Percentiles rank a stretch among this genome's conserved stretches.
These are phyloP conservation scores for Excalfactoria chinensis DNA, from an alignment of 2,113 vertebrate genomes.

Conservation along the genomic window DNA sequence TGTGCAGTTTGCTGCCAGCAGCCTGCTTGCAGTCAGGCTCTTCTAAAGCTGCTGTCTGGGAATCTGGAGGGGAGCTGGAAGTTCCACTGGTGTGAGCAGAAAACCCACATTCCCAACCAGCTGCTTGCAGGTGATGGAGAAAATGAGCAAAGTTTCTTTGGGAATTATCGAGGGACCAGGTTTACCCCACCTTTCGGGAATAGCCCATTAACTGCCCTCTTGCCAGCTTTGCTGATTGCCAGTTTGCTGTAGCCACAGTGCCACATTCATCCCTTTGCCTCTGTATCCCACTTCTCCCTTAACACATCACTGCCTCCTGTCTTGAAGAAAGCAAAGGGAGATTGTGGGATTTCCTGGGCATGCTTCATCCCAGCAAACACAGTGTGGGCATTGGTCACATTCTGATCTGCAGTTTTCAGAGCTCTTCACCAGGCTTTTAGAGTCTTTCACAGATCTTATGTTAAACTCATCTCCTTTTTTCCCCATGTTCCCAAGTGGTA, in stretches of 20 bases:
- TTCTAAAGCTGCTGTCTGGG: background rate
- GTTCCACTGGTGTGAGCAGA: accelerated
- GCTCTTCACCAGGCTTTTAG: background rate
- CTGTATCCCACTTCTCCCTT: accelerated
- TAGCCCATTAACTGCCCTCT: background rate
- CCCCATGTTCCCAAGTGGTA: background rate
- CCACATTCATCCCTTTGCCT: background rate
- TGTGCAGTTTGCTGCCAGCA: background rate
- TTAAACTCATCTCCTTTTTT: background rate
- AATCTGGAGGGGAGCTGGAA: background rate
- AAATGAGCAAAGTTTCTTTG: background rate
- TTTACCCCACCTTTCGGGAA: background rate
- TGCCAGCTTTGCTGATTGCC: background rate
- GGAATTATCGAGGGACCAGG: background rate
- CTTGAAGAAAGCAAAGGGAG: background rate
- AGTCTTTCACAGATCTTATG: background rate
- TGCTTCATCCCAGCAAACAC: background rate
- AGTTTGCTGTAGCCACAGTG: background rate
- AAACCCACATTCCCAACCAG: background rate
- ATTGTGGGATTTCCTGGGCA: background rate
- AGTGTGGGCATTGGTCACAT: accelerated
- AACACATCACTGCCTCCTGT: background rate
- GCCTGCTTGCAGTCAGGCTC: background rate
- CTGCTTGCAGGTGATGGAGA: background rate
- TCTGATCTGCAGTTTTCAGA: background rate